Percentiles rank a stretch among this genome's conserved stretches.
phyloP scores from a whole-genome alignment of 2,888 invertebrate species.

The Metacarcinus magister region DNA sequence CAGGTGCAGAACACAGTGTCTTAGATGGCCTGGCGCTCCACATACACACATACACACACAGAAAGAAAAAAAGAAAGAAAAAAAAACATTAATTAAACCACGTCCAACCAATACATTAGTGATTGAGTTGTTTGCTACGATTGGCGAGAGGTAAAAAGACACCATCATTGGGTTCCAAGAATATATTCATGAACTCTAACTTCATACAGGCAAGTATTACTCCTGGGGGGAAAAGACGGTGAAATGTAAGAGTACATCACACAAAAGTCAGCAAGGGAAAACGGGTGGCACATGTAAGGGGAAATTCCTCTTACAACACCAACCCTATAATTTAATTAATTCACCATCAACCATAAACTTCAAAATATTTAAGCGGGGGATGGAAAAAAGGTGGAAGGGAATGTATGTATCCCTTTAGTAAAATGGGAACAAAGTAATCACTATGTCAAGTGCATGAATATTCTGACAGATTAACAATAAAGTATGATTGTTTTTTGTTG shows the following conservation, averaged over 20 bases:
- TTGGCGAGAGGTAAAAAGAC: not conserved
- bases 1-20: too few relatives aligned
- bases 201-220: slow-evolving; percentile 54
- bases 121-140: not conserved
- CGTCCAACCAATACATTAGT: too few relatives aligned
- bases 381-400: not conserved
- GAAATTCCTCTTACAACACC: not conserved
- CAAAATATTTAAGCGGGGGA: not conserved
- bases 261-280: slow-evolving; percentile 43
- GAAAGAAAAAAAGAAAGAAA: too few relatives aligned
- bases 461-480: slow-evolving; percentile 42
- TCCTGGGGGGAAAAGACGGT: slow-evolving; percentile 40
- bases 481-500: slow-evolving; percentile 38
- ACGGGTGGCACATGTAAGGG: not conserved
- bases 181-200: slow-evolving; percentile 74
- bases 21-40: too few relatives aligned
- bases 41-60: too few relatives aligned
- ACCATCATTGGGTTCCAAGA: slow-evolving; percentile 64
- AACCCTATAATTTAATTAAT: not conserved
- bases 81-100: too few relatives aligned
- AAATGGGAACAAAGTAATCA: not conserved
- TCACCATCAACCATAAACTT: slow-evolving; percentile 42
- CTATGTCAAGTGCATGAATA: slow-evolving; percentile 37
- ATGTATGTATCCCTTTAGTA: not conserved
- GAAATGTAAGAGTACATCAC: slow-evolving; percentile 21